Conservation (phyloP, 1,140 invertebrate species). For the Drosophila pseudoobscura region DNA sequence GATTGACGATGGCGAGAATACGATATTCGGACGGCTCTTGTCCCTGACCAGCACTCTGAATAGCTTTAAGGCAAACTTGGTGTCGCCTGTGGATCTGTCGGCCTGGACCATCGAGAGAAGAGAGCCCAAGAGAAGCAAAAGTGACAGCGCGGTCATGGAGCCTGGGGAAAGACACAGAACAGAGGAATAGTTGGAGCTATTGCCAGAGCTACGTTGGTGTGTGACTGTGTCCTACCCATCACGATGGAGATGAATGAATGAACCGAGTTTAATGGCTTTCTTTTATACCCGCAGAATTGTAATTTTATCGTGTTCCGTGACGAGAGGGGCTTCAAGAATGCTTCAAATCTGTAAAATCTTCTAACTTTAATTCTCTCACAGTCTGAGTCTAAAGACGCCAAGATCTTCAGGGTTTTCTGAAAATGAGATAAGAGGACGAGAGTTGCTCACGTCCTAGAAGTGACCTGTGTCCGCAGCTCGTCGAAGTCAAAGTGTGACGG, state of each 20-base stretch:
- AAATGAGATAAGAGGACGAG: too few species aligned
- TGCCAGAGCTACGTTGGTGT: background rate
- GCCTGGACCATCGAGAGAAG: conserved; percentile 19
- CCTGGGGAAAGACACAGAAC: background rate
- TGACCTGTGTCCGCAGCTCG: too few species aligned
- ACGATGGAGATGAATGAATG: conserved; percentile 16
- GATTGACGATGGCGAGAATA: conserved; percentile 85
- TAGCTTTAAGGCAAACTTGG: conserved; percentile 43
- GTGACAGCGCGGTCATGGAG: conserved; percentile 1
- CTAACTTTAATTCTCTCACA: too few species aligned
- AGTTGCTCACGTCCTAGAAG: too few species aligned
- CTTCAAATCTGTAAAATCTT: too few species aligned
- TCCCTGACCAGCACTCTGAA: conserved; percentile 31
- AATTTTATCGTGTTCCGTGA: too few species aligned
- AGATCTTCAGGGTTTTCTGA: too few species aligned
- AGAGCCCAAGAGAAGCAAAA: conserved; percentile 21
- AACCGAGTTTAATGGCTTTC: background rate
- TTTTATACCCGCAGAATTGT: too few species aligned
- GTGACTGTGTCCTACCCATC: conserved; percentile 25
- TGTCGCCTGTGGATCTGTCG: conserved; percentile 11
- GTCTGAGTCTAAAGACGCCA: too few species aligned
- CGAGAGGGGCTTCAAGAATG: too few species aligned
- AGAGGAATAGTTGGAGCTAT: conserved; percentile 1
- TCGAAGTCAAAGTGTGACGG: too few species aligned
- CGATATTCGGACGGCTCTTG: conserved; percentile 81